Conservation (phyloP, 2,113 vertebrate species). For the Mohoua ochrocephala region DNA sequence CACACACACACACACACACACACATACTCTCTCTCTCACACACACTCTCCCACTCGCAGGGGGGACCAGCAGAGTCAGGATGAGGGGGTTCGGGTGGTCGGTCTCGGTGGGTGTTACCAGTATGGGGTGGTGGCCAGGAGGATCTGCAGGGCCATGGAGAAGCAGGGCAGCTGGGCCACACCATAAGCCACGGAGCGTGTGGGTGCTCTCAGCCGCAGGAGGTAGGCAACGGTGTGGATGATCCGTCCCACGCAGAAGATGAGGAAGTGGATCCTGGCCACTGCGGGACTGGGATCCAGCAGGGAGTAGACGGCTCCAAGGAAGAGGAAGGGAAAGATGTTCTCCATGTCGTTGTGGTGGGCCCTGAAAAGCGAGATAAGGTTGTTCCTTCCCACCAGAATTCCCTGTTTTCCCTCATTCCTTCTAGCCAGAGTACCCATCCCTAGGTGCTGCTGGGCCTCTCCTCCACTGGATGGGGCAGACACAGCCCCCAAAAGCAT, state of each 20-base stretch:
- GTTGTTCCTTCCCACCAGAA: background rate
- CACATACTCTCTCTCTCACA: background rate
- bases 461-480: background rate
- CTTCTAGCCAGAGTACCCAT: background rate
- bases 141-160: conserved; percentile 93
- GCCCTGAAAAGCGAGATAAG: conserved; percentile 71
- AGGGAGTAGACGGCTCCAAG: conserved; percentile 88
- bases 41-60: accelerated
- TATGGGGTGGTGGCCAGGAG: conserved; percentile 64
- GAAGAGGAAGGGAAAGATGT: conserved; percentile 94
- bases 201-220: conserved; percentile 78
- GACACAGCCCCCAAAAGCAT: background rate
- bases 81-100: accelerated
- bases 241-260: conserved; percentile 80
- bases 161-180: conserved; percentile 85
- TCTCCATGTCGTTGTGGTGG: conserved; percentile 91
- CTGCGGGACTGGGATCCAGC: conserved; percentile 72
- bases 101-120: conserved; percentile 46
- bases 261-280: conserved; percentile 88
- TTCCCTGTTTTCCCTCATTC: background rate
- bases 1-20: background rate
- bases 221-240: conserved; percentile 84
- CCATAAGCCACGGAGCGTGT: conserved; percentile 84
- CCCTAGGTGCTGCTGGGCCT: background rate
- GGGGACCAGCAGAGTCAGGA: background rate